Base-by-base conservation (phyloP, 2,797 vertebrate species). In the Cephalopachus bancanus region DNA sequence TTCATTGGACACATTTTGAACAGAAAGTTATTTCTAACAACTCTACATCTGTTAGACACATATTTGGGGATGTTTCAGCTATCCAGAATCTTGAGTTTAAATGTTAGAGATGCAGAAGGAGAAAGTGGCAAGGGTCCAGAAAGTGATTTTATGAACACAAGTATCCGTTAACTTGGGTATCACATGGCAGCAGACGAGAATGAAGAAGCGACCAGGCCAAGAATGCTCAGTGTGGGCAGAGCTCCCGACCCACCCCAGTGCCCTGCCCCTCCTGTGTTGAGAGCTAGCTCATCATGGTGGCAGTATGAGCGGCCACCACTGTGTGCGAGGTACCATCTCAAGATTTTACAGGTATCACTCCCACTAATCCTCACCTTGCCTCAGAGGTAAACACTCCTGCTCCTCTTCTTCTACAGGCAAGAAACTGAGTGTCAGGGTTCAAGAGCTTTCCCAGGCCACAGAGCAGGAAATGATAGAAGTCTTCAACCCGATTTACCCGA, bases 351-450 rank as follows among this genome's bases (percentile, higher is more conserved):
- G 20, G 28, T 22, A n/a, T 17, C 4, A 3, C 8, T 10, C 5
- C 19, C 5, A 59, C 26, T 10, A 1, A 15, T 14, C 59, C 12
- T 53, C 71, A 15, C 5, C 28, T 53, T 44, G 17, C 11, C 28
- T 0, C 1, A 16, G n/a, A 62, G 64, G 49, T 5, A 19, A n/a
- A 16, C 2, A 1, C 14, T 65, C 0, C 22, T 72, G 0, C 0
- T 7, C 28, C 0, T 57, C 81, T 78, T 5, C 7, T 10, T 37
- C 28, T 6, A 1, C 2, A 1, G 15, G 44, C 3, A 49, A 19
- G 91, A 17, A 51, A 7, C 15, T 0, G 33, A 53, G 69, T 59
- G 33, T 62, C 2, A 7, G 37, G 59, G 26, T 7, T 19, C 24
- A 22, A 37, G 79, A 24, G 55, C 44, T 53, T 57, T 49, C 0